Evolutionary conservation across 2,888 invertebrate species (phyloP).

Genomic region (Altica lythri): DNA sequence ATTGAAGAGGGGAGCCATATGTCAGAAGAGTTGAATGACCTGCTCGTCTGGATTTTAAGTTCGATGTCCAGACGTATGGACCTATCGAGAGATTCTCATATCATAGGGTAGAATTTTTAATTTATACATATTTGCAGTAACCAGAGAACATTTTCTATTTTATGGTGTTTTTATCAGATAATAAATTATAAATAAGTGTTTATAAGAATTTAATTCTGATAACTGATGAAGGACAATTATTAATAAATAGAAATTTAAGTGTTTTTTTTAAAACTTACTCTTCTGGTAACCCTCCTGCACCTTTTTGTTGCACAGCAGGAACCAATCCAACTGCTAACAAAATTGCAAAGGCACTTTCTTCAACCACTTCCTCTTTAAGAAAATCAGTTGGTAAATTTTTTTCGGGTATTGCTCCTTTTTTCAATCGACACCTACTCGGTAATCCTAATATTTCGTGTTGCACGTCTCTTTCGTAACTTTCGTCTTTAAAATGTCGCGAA

Average conservation of each 20-base stretch:
- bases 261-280: too few species aligned
- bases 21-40: constrained; percentile 19
- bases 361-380: constrained; percentile 46
- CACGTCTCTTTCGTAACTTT: constrained; percentile 62
- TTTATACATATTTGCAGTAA: too few species aligned
- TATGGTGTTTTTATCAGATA: too few species aligned
- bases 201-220: too few species aligned
- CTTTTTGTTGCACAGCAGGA: constrained; percentile 51
- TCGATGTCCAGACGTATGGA: constrained; percentile 18
- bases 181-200: too few species aligned
- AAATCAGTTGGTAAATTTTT: constrained; percentile 46
- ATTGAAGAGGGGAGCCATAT: constrained; percentile 7
- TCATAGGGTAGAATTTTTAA: too few species aligned
- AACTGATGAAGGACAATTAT: too few species aligned
- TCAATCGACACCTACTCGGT: constrained; percentile 60
- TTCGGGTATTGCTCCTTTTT: constrained; percentile 60
- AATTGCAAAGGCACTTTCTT: constrained; percentile 57
- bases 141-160: too few species aligned
- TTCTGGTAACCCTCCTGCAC: constrained; percentile 53
- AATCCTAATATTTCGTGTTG: constrained; percentile 62
- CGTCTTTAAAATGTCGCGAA: constrained; percentile 60
- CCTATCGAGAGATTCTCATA: constrained; percentile 3
- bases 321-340: constrained; percentile 63
- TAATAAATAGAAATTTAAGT: neutral
- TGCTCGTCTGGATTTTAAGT: constrained; percentile 20